A percentile compares a stretch with the other conserved stretches of the same genome.
Conservation (phyloP, 2,888 invertebrate genomes). For the Torymus tubicola region DNA sequence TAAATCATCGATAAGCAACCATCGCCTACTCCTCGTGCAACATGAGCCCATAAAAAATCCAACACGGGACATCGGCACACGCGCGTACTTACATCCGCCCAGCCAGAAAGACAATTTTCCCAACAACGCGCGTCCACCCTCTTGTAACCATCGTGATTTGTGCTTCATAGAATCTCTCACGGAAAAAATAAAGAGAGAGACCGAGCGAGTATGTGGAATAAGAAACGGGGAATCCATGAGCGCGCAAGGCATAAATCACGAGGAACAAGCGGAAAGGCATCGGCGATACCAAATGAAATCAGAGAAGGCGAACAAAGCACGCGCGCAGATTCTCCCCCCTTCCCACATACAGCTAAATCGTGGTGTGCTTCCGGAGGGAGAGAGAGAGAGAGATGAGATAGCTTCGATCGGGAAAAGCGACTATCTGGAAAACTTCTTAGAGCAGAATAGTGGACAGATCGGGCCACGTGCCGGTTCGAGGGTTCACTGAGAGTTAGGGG, state of each 20-base stretch:
- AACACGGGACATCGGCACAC: background rate
- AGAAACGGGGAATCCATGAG: constrained; percentile 10
- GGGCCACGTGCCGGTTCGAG: constrained; percentile 23
- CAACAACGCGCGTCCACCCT: background rate
- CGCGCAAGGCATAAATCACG: constrained; percentile 47
- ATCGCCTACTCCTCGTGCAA: background rate
- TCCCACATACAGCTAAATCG: background rate
- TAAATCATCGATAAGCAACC: constrained; percentile 49
- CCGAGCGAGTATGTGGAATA: background rate
- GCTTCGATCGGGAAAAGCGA: constrained; percentile 49
- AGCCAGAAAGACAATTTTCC: constrained; percentile 34
- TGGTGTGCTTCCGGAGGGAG: constrained; percentile 15
- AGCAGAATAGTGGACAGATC: constrained; percentile 11
- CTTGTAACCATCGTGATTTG: constrained; percentile 33
- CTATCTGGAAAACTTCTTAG: constrained; percentile 50
- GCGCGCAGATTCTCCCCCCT: background rate
- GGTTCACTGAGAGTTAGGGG: no score
- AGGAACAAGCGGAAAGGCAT: constrained; percentile 34
- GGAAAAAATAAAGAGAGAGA: constrained; percentile 7
- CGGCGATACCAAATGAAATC: constrained; percentile 52
- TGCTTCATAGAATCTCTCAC: constrained; percentile 17
- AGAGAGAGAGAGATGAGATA: background rate
- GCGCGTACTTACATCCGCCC: constrained; percentile 21
- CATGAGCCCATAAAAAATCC: constrained; percentile 12
- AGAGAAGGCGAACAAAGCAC: constrained; percentile 44